Evolutionary conservation across 2,888 invertebrate species (phyloP), one percentile per base, ranked within the genome.

Genomic region (Macrophya annulata): DNA sequence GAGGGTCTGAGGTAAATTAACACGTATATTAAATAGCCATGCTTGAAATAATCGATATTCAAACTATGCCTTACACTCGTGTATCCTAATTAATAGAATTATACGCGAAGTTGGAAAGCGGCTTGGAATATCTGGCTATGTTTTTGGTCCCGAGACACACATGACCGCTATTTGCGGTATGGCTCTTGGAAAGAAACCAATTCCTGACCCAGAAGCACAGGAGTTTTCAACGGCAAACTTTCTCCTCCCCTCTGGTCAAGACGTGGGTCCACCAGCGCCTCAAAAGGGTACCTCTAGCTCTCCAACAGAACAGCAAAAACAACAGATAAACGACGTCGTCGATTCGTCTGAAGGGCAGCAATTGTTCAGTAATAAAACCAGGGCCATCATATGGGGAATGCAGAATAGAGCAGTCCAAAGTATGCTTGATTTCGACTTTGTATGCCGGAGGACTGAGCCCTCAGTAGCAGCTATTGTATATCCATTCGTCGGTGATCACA

Each of bases 81-180:
- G n/a, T 85, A 40, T 84, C 8, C 15, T 25, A 21, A 43, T 9
- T 21, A 59, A 31, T 72, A 92, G 93, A 87, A 93, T 93, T 83
- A 93, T 93, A 48, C 93, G 93, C 2, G 93, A 93, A 87, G 93
- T 93, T 77, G 94, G 94, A 31, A 92, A 93, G 90, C 95, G 95
- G 3, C 95, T 98, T 86, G 98, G 98, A 74, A 97, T 99, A 89
- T 99, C 99, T 0, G 95, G 99, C 89, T 96, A 97, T 93, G 99
- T 99, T 79, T 99, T 99, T 93, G 99, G 99, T 0, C 99, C 99
- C 0, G 99, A 99, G 94, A 98, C 98, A 8, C 99, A 99, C 94
- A 99, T 99, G 99, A 99, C 99, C 0, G 96, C 99, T n/a, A 99
- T 99, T 90, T 99, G 99, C 87, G 98, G 99, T 1, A 98, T 99